A percentile compares a stretch with the other conserved stretches of the same genome.
Conservation (phyloP, 1,140 invertebrate species). For the Drosophila truncata region DNA sequence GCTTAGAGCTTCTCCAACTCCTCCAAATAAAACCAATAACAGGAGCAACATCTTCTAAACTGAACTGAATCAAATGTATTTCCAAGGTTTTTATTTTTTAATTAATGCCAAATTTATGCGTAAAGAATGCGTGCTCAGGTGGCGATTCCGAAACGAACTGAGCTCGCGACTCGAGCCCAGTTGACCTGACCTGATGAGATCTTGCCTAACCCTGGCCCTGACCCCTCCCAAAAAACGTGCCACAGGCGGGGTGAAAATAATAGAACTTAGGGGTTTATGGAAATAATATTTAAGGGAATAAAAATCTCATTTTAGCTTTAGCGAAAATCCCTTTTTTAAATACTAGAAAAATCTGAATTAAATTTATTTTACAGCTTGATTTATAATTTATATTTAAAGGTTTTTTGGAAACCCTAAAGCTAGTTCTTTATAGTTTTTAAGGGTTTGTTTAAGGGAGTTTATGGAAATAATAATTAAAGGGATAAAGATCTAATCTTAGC, state of each 20-base stretch:
- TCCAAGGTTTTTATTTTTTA: too few relatives aligned
- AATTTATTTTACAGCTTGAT: too few relatives aligned
- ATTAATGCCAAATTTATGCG: conserved; percentile 76
- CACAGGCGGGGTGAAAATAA: neutral
- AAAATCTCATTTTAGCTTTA: neutral
- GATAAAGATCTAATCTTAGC: too few relatives aligned
- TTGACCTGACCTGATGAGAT: conserved; percentile 18
- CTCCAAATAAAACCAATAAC: conserved; percentile 5
- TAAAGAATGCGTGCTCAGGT: conserved; percentile 37
- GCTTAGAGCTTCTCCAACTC: neutral
- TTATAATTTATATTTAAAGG: too few relatives aligned
- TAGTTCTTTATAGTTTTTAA: neutral
- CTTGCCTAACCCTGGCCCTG: conserved; percentile 12
- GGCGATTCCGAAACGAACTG: conserved; percentile 17
- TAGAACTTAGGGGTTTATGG: neutral
- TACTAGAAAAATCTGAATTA: neutral
- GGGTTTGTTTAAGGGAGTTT: too few relatives aligned
- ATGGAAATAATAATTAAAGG: too few relatives aligned
- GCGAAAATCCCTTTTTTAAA: fast-evolving
- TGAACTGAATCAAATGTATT: neutral
- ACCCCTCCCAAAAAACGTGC: conserved; percentile 23
- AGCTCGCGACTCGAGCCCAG: neutral
- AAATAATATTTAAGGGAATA: neutral
- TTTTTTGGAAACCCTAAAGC: neutral
- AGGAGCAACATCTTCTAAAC: conserved; percentile 29